Base-by-base conservation (phyloP, 1,140 invertebrate genomes). In the Sipha flava region DNA sequence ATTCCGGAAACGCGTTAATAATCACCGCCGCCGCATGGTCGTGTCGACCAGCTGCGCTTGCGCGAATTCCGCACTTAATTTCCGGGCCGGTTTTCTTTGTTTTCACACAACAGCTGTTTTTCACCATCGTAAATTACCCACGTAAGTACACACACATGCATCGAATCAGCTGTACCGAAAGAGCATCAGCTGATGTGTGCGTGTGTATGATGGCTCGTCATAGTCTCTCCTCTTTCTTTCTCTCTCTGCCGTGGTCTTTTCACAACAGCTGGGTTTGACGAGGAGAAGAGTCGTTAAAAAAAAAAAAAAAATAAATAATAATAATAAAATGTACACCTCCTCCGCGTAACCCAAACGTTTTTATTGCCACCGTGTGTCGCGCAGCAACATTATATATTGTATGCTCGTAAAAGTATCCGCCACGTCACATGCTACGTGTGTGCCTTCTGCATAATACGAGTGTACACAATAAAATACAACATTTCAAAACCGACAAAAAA, bases 41-140 rank as follows among this genome's bases (percentile, higher is more conserved):
- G 66, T 43, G 23, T 47, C 14, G 7, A 29, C 37, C 66, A 49
- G 66, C 66, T 70, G 66, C 66, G 26, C 23, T 31, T 29, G 9
- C 26, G 68, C 45, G 47, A 73, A 73, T 73, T 73, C 45, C 68
- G 52, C 29, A 73, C 26, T 73, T 52, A 73, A 73, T 73, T 73
- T 73, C 68, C 68, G 68, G 68, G 45, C 68, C 68, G 23, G 47
- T 26, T 73, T 49, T 52, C 68, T 73, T 73, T 73, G 68, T 73
- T 73, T 73, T 73, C 68, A 52, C 68, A 47, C 68, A 73, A 73
- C 68, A 73, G 68, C 68, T 73, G 68, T 73, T 73, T 49, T 73
- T 49, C 45, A 21, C 45, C 7, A 29, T 14, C 43, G 68, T 73
- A 43, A 47, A 70, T 45, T 43, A 47, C 18, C 49, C 45, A 12